Evolutionary conservation across 1,140 invertebrate genomes (phyloP), one percentile per base, ranked within the genome.

Genomic region (Trichonephila clavata): DNA sequence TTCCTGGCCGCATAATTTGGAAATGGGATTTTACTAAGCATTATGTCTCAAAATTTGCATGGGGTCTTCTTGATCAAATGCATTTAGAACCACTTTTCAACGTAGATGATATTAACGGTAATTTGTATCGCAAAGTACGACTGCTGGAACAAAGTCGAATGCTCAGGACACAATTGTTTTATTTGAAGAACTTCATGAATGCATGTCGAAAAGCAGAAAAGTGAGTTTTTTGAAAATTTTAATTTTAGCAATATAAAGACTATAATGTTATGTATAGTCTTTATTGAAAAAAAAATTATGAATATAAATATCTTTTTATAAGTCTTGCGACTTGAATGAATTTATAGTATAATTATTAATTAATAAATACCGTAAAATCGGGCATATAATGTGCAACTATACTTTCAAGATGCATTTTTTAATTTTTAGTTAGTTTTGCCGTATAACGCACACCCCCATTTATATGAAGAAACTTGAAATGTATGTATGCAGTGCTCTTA

Each of bases 41-140:
- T 80, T 91, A 97, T 13, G 98, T 99, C 6, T 98, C 97, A 39
- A 97, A 97, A 95, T 98, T 98, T 96, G 97, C 98, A 1, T 97
- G 97, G 94, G 96, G 97, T 88, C 96, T 98, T 32, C 96, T 99
- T 91, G 97, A 97, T 94, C 97, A 97, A 95, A 98, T 98, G 96
- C 96, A 96, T 94, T 95, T 96, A 39, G 98, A 98, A 96, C 98
- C 98, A 21, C 96, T 98, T 43, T 98, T 98, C 95, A 96, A 97
- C 95, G 96, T 98, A 63, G 96, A 96, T 5, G 97, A 97, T 95
- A 96, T 98, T 21, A 98, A 98, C 96, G 96, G 96, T 32, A 95
- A 96, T 57, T 95, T 98, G 27, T 97, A 97, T 95, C 96, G 96
- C 86, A 97, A 97, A 95, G 96, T 97, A 16, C 97, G 96, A 94